Percentiles rank a stretch among this genome's conserved stretches.
Evolutionary conservation across 2,797 vertebrate species (phyloP).

Genomic region (Cirrhinus mrigala): DNA sequence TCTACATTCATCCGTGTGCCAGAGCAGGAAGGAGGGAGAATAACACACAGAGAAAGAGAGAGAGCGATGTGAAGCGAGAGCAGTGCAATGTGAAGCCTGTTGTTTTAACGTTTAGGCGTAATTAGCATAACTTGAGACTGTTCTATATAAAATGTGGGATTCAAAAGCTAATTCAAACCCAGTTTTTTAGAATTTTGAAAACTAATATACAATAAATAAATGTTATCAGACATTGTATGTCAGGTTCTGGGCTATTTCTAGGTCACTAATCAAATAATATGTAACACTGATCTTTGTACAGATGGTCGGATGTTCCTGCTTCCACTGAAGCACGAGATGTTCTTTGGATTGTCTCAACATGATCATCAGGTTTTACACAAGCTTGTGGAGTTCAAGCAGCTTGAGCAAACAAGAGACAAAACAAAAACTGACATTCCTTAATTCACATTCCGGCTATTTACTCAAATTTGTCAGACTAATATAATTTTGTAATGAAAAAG

Average conservation of each 20-base stretch:
- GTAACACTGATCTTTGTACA: background rate
- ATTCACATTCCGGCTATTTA: background rate
- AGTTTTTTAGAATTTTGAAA: background rate
- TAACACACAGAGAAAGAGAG: slow-evolving; percentile 38
- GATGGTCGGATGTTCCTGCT: background rate
- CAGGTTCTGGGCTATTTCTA: background rate
- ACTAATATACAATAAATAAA: background rate
- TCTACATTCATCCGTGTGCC: slow-evolving; percentile 12
- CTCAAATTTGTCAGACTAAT: background rate
- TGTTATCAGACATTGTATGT: background rate
- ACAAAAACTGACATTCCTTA: background rate
- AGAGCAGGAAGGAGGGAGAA: slow-evolving; percentile 22
- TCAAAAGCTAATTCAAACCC: background rate
- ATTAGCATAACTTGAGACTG: background rate
- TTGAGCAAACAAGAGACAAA: background rate
- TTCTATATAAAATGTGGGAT: background rate
- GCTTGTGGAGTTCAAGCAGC: background rate
- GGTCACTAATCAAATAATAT: background rate
- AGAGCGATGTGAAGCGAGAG: slow-evolving; percentile 30
- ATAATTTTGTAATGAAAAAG: background rate
- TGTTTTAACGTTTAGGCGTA: background rate
- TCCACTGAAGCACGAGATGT: background rate
- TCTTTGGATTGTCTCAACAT: background rate
- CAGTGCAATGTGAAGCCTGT: background rate
- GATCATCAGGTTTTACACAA: background rate